Evolutionary conservation across 2,888 invertebrate genomes (phyloP).

Genomic region (Drosophila setosimentum): DNA sequence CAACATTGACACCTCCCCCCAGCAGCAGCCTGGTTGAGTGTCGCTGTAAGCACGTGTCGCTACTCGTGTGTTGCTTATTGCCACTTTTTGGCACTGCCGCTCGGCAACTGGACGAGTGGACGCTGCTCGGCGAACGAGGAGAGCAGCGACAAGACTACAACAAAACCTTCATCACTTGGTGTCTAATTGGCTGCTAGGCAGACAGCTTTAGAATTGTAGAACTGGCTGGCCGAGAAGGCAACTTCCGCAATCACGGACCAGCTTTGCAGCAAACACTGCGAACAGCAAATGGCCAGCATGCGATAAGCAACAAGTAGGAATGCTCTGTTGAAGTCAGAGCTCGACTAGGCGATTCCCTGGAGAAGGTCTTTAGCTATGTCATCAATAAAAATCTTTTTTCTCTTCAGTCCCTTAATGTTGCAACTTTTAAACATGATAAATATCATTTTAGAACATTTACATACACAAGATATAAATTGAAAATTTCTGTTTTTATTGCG

Average conservation of each 20-base stretch:
- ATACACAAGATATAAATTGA: background rate
- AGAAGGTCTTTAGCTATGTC: background rate
- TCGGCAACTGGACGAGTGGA: background rate
- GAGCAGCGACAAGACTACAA: slow-evolving; percentile 1
- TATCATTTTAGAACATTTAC: background rate
- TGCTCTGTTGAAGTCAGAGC: background rate
- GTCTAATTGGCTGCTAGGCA: slow-evolving; percentile 15
- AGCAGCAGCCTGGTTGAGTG: slow-evolving; percentile 29
- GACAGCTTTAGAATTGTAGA: slow-evolving; percentile 13
- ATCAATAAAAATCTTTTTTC: background rate
- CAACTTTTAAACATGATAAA: background rate
- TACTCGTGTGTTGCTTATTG: slow-evolving; percentile 48
- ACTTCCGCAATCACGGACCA: slow-evolving; percentile 35
- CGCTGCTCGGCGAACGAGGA: background rate
- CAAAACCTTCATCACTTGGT: slow-evolving; percentile 15
- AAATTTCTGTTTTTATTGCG: fast-evolving
- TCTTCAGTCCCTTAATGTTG: background rate
- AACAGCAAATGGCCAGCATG: background rate
- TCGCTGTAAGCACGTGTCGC: slow-evolving; percentile 66
- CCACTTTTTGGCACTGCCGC: slow-evolving; percentile 33
- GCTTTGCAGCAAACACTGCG: slow-evolving; percentile 9
- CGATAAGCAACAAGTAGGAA: background rate
- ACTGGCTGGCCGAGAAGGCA: slow-evolving; percentile 16
- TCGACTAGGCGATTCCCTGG: background rate
- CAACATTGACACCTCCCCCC: slow-evolving; percentile 35